These are phyloP conservation scores for Pyrgilauda ruficollis DNA, from an alignment of 2,113 vertebrate genomes.

Conservation along the genomic window DNA sequence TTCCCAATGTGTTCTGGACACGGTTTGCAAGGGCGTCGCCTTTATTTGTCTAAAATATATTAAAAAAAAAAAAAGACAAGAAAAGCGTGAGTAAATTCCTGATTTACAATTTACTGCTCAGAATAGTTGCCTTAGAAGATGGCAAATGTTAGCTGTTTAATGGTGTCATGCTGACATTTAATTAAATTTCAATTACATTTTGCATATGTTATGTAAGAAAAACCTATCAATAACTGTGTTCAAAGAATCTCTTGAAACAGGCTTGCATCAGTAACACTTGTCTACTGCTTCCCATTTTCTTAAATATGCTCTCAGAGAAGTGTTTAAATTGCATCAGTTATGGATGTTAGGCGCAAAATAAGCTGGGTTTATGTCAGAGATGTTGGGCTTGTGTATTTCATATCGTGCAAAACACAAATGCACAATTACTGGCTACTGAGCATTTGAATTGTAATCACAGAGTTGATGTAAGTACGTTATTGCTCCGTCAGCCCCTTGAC, in stretches of 20 bases:
- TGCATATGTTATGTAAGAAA: conserved; percentile 60
- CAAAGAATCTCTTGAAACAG: conserved; percentile 52
- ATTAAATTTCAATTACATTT: conserved; percentile 70
- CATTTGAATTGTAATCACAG: conserved; percentile 35
- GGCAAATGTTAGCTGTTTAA: conserved; percentile 56
- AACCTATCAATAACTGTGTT: conserved; percentile 62
- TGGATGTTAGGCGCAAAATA: conserved; percentile 46
- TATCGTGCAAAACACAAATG: not conserved
- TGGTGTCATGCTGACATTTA: conserved; percentile 60
- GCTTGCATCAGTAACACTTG: conserved; percentile 42
- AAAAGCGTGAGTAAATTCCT: conserved; percentile 40
- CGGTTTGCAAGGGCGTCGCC: conserved; percentile 92
- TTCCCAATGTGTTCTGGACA: conserved; percentile 92
- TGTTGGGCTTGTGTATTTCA: not conserved
- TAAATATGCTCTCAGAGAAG: conserved; percentile 48
- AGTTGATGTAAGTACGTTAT: conserved; percentile 16
- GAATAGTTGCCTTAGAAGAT: conserved; percentile 57
- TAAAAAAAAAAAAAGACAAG: not conserved
- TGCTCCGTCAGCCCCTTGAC: conserved; percentile 30
- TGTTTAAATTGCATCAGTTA: conserved; percentile 55
- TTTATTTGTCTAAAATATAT: conserved; percentile 87
- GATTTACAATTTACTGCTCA: conserved; percentile 54
- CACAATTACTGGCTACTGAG: conserved; percentile 41
- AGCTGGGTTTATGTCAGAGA: conserved; percentile 20
- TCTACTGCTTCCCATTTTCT: conserved; percentile 44